Evolutionary conservation across 2,797 vertebrate genomes (phyloP).

Genomic region (Sebastes kiyomatsui): DNA sequence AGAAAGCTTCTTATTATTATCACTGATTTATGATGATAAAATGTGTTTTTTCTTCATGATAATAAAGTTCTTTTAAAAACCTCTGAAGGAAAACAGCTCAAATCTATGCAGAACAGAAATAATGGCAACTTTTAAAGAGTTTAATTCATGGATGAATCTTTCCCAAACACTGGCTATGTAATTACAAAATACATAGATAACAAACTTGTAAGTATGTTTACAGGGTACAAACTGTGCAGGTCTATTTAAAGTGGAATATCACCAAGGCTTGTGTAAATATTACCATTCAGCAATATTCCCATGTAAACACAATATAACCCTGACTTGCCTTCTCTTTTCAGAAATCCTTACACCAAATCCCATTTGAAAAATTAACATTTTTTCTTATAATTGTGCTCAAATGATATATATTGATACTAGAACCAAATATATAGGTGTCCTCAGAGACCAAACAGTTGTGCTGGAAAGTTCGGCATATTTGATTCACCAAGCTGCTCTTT

Average conservation of each 20-base stretch:
- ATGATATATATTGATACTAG: accelerated
- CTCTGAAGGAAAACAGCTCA: not conserved
- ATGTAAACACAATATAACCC: constrained; percentile 4
- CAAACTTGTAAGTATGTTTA: not conserved
- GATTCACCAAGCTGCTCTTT: not conserved
- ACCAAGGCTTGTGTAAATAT: constrained; percentile 11
- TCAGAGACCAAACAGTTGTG: accelerated
- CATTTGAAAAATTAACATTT: not conserved
- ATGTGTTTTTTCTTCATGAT: not conserved
- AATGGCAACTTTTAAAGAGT: not conserved
- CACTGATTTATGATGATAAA: not conserved
- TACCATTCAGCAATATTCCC: not conserved
- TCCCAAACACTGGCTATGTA: too few species aligned
- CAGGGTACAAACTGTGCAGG: not conserved
- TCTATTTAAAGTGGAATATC: not conserved
- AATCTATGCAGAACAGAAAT: not conserved
- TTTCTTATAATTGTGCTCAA: accelerated
- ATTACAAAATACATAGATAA: not conserved
- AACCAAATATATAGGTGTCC: accelerated
- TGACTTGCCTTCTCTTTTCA: not conserved
- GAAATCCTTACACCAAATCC: not conserved
- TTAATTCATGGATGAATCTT: not conserved
- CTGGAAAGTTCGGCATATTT: not conserved
- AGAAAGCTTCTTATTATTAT: not conserved
- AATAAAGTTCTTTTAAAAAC: not conserved